Evolutionary conservation across 1,140 invertebrate genomes (phyloP), one percentile per base, ranked within the genome.

Genomic region (Dreissena rostriformis): DNA sequence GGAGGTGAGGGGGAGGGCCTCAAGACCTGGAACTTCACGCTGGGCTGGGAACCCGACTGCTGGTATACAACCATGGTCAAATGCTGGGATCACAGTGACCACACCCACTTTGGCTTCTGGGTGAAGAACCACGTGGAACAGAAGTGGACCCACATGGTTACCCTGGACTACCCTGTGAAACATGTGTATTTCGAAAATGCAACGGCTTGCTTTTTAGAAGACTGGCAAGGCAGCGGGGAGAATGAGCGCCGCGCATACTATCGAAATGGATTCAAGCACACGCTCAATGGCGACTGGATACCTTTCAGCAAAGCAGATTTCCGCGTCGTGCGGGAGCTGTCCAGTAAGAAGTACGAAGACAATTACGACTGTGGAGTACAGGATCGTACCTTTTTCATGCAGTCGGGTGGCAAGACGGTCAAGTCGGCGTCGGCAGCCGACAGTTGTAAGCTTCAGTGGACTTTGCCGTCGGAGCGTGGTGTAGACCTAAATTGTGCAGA

Each of bases 1-100:
- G 86, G 79, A 26, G 84, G 84, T 14, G 86, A 87, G 76, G 86
- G 86, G 2, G 80, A 74, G 4, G 86, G 86, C 0, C 52, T 87
- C 22, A 87, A 87, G 49, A 86, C 86, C 24, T 83, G 82, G 86
- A 87, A 87, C 53, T 87, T 87, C 75, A 63, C 72, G 22, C 24
- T 83, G 24, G 83, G 80, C 4, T 87, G 86, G 86, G 74, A 82
- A 51, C 72, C 80, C 15, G 79, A 86, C 26, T 52, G 66, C 39
- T 87, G 86, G 86, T 87, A 83, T 70, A 87, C 84, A 1, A 51
- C 83, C 29, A 80, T 87, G n/a, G 74, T 80, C 24, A 39, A 80
- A 28, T 57, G 86, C 19, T 87, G 86, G 86, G 80, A 86, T 61
- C 28, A 39, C 14, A 53, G 55, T 26, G 80, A 55, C 12, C 28